Conservation (phyloP, 2,797 vertebrate species). For the Sebastes cheni region DNA sequence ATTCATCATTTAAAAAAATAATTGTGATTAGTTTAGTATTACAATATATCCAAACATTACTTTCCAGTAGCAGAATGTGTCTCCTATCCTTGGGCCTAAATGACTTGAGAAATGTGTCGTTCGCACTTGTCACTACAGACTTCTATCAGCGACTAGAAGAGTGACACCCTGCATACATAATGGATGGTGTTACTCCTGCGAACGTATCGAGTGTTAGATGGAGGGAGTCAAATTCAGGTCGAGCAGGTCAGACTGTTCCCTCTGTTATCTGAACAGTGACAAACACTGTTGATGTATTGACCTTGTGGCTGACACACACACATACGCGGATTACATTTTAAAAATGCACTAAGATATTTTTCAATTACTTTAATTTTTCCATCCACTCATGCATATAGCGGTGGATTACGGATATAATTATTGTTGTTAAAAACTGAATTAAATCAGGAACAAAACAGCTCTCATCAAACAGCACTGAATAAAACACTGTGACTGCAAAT, state of each 20-base stretch:
- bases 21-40: neutral
- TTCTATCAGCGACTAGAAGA: conserved; percentile 17
- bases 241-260: conserved; percentile 30
- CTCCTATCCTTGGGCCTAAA: neutral
- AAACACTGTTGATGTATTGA: conserved; percentile 6
- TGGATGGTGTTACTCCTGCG: conserved; percentile 49
- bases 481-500: conserved; percentile 42
- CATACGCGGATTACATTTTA: neutral
- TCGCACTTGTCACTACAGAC: conserved; percentile 24
- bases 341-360: neutral
- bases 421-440: conserved; percentile 19
- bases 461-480: conserved; percentile 21
- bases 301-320: neutral
- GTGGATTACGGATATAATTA: conserved; percentile 10
- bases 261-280: conserved; percentile 9
- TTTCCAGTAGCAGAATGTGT: neutral
- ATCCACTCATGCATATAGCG: neutral
- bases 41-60: neutral
- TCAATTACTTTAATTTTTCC: neutral
- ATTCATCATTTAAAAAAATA: neutral
- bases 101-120: neutral
- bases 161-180: conserved; percentile 52
- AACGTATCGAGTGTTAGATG: conserved; percentile 45
- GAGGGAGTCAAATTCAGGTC: conserved; percentile 62
- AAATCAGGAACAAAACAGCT: conserved; percentile 30